Evolutionary conservation across 1,140 invertebrate species (phyloP).

Genomic region (Leptinotarsa texana): DNA sequence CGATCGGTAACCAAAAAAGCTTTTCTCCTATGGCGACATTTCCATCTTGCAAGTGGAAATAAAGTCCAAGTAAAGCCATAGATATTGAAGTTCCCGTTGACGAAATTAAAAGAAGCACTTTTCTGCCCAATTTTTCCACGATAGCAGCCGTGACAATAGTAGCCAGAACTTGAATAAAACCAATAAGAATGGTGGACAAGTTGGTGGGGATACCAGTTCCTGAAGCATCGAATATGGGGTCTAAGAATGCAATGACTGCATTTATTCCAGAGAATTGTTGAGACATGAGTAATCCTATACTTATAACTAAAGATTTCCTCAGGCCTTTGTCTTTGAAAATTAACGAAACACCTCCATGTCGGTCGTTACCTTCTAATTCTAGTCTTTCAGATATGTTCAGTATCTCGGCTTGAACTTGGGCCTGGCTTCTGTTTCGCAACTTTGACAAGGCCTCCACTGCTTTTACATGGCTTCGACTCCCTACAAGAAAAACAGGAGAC

Average conservation of each 20-base stretch:
- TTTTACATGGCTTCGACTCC: conserved; percentile 61
- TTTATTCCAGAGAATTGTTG: conserved; percentile 87
- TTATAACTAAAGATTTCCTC: conserved; percentile 72
- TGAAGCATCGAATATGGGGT: conserved; percentile 71
- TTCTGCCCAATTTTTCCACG: conserved; percentile 76
- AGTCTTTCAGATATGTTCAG: neutral
- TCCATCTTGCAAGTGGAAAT: conserved; percentile 48
- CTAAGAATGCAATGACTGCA: conserved; percentile 81
- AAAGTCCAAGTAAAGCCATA: conserved; percentile 43
- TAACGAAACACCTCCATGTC: neutral
- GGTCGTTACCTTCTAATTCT: neutral
- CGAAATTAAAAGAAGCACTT: conserved; percentile 71
- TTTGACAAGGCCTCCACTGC: conserved; percentile 66
- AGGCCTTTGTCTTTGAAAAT: conserved; percentile 53
- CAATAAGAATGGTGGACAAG: conserved; percentile 73
- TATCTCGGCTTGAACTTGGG: conserved; percentile 49
- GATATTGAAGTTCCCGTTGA: conserved; percentile 61
- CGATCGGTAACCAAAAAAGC: conserved; percentile 49
- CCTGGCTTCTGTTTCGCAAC: conserved; percentile 63
- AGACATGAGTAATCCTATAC: conserved; percentile 79
- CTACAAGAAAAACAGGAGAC: conserved; percentile 73
- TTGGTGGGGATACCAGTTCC: conserved; percentile 61
- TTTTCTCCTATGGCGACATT: conserved; percentile 32
- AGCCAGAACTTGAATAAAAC: conserved; percentile 75
- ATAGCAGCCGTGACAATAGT: conserved; percentile 71